phyloP scores from a whole-genome alignment of 2,888 invertebrate species.

The Oeneis ivallda region DNA sequence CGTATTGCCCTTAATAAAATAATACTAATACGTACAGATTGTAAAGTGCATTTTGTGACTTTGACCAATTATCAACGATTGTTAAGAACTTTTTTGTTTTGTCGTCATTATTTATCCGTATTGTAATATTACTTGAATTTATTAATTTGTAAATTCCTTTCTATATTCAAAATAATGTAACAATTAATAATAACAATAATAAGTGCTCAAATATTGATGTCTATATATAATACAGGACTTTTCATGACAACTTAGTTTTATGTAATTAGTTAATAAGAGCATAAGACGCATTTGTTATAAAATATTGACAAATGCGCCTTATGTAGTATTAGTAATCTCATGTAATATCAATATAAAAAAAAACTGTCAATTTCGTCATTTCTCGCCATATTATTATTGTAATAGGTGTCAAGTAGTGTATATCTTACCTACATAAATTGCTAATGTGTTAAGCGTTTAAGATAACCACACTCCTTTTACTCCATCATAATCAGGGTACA shows the following conservation, averaged over 20 bases:
- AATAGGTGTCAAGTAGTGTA: conserved; percentile 35
- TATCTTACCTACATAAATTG: conserved; percentile 29
- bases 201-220: conserved; percentile 53
- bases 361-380: conserved; percentile 31
- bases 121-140: not conserved
- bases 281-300: conserved; percentile 27
- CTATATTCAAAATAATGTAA: conserved; percentile 15
- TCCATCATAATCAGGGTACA: conserved; percentile 34
- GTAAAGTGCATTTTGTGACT: conserved; percentile 15
- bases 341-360: conserved; percentile 7
- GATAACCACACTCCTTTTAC: conserved; percentile 19
- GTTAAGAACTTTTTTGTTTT: conserved; percentile 14
- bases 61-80: conserved; percentile 21
- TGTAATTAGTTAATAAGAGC: conserved; percentile 44
- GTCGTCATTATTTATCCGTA: conserved; percentile 15
- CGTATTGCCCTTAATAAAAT: not conserved
- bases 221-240: conserved; percentile 45
- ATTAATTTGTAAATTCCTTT: conserved; percentile 4
- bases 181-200: conserved; percentile 26
- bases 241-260: conserved; percentile 49
- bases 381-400: conserved; percentile 38
- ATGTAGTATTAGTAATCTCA: conserved; percentile 18
- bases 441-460: conserved; percentile 31
- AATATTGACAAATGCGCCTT: conserved; percentile 21
- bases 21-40: conserved; percentile 10